phyloP scores from a whole-genome alignment of 2,797 vertebrate genomes.

The Pagetopsis macropterus region DNA sequence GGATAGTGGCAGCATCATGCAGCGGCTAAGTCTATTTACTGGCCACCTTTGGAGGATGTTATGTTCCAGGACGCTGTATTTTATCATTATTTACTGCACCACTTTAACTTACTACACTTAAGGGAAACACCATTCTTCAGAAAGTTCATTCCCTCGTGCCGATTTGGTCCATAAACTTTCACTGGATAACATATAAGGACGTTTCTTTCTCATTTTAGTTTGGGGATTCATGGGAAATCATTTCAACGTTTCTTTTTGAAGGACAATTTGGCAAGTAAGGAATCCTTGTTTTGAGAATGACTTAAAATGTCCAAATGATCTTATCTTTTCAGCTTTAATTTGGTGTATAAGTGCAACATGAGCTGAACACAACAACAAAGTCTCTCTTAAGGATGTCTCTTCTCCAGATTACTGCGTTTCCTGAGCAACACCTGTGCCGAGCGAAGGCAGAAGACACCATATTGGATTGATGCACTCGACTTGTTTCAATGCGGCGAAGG shows the following conservation, averaged over 20 bases:
- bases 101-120: constrained; percentile 25
- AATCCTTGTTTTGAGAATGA: constrained; percentile 1
- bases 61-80: constrained; percentile 10
- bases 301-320: not conserved
- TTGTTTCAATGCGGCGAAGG: constrained; percentile 85
- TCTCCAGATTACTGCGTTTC: constrained; percentile 14
- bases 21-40: not conserved
- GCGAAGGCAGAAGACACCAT: constrained; percentile 89
- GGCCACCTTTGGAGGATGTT: not conserved
- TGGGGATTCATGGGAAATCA: constrained; percentile 25
- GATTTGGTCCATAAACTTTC: constrained; percentile 33
- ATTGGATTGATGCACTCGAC: constrained; percentile 92
- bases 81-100: constrained; percentile 27
- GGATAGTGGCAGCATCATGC: not conserved
- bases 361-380: not conserved
- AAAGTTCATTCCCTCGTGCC: constrained; percentile 20
- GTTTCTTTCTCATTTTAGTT: constrained; percentile 45
- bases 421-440: constrained; percentile 85
- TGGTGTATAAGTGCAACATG: not conserved
- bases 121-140: constrained; percentile 47
- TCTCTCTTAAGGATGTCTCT: not conserved
- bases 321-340: not conserved
- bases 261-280: not conserved
- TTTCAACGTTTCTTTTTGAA: too few species aligned
- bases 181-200: constrained; percentile 44